phyloP scores from a whole-genome alignment of 2,113 vertebrate species.

The Desmodus rotundus region DNA sequence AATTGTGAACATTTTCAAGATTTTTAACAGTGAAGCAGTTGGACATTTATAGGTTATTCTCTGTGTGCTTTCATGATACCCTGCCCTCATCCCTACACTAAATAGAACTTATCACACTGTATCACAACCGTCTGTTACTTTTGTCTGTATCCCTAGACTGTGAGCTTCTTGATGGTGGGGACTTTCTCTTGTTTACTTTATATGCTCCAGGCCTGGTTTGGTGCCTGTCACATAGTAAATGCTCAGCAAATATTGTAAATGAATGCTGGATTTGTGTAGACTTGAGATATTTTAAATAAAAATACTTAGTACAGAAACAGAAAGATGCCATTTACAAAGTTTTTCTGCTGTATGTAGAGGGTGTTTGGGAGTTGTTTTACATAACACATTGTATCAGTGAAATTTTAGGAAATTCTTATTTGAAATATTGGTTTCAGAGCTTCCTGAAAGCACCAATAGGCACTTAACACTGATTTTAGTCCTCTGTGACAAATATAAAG shows the following conservation, averaged over 20 bases:
- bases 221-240: neutral
- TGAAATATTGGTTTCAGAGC: neutral
- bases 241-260: neutral
- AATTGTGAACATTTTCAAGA: neutral
- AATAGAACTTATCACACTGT: neutral
- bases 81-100: neutral
- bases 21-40: neutral
- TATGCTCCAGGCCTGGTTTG: neutral
- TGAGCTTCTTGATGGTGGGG: neutral
- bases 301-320: neutral
- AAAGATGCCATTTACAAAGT: neutral
- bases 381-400: neutral
- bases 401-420: neutral
- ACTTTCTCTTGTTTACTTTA: neutral
- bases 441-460: neutral
- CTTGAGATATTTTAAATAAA: slow-evolving; percentile 9
- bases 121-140: neutral
- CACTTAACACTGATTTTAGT: slow-evolving; percentile 14
- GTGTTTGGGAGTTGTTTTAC: neutral
- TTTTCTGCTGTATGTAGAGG: neutral
- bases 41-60: neutral
- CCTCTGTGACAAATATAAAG: neutral
- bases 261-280: neutral
- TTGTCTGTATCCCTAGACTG: neutral
- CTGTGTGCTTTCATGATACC: neutral